Evolutionary conservation across 2,113 vertebrate species (phyloP).

Genomic region (Sinocyclocheilus anshuiensis): DNA sequence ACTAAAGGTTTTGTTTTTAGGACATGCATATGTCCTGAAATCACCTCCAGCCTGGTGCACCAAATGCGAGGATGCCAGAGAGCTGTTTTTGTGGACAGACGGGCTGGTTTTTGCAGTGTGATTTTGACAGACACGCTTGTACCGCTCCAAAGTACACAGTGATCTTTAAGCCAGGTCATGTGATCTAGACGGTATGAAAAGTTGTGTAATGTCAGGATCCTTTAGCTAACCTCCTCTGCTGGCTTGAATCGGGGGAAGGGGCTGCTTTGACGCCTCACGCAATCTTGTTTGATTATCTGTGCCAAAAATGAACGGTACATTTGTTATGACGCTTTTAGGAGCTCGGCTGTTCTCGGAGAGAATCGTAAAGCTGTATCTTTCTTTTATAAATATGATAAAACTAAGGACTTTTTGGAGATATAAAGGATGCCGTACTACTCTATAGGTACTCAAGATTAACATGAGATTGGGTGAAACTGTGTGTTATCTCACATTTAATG

Average conservation of each 20-base stretch:
- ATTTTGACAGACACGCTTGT: slow-evolving; percentile 25
- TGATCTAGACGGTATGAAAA: slow-evolving; percentile 23
- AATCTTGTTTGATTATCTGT: slow-evolving; percentile 24
- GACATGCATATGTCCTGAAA: background rate
- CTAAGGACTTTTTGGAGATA: too few relatives aligned
- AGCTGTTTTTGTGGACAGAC: slow-evolving; percentile 28
- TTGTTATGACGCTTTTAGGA: slow-evolving; percentile 22
- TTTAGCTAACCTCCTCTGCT: background rate
- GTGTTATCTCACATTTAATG: too few relatives aligned
- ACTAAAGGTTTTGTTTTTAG: slow-evolving; percentile 10
- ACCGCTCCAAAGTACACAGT: slow-evolving; percentile 5
- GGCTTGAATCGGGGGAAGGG: background rate
- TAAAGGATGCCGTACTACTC: too few relatives aligned
- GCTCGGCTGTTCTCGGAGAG: too few relatives aligned
- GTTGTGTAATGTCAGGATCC: slow-evolving; percentile 35
- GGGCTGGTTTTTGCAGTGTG: slow-evolving; percentile 3
- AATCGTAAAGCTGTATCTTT: too few relatives aligned
- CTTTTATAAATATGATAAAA: too few relatives aligned
- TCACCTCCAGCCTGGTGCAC: background rate
- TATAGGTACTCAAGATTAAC: too few relatives aligned
- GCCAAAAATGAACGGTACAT: slow-evolving; percentile 27
- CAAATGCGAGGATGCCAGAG: background rate
- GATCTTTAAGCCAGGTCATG: slow-evolving; percentile 42
- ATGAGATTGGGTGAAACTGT: too few relatives aligned
- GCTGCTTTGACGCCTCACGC: background rate